phyloP scores from a whole-genome alignment of 2,888 invertebrate species.

The Drosophila mayaguana region DNA sequence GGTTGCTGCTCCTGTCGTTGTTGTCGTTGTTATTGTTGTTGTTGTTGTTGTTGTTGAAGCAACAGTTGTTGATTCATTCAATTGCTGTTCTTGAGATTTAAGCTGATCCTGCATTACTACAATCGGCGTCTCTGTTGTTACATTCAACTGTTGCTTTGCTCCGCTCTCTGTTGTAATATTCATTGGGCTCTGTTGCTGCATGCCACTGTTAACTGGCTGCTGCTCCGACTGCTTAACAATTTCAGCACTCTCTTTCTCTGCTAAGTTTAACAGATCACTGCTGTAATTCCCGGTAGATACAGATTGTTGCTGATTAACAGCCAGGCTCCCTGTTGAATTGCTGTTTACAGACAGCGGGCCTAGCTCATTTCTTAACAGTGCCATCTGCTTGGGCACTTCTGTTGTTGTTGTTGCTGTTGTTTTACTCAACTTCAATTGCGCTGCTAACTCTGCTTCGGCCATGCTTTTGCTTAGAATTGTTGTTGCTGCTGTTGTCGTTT shows the following conservation, averaged over 20 bases:
- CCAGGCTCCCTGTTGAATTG: neutral
- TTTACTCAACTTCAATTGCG: neutral
- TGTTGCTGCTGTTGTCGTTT: slow-evolving; percentile 7
- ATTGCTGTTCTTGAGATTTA: neutral
- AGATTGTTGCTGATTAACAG: slow-evolving; percentile 1
- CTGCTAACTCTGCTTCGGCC: slow-evolving; percentile 9
- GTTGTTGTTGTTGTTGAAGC: slow-evolving; percentile 15
- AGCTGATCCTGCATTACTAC: neutral
- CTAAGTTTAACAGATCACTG: neutral
- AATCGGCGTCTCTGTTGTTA: slow-evolving; percentile 2
- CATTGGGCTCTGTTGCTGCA: neutral
- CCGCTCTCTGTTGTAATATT: neutral
- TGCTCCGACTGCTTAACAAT: neutral
- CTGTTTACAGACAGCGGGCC: neutral
- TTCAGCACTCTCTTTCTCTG: neutral
- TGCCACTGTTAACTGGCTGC: neutral
- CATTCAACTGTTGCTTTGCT: neutral
- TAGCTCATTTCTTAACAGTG: neutral
- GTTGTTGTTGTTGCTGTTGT: slow-evolving; percentile 25
- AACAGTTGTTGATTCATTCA: neutral
- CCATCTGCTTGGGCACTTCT: slow-evolving; percentile 9
- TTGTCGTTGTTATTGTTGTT: slow-evolving; percentile 13
- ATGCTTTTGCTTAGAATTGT: neutral
- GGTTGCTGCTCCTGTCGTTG: slow-evolving; percentile 18
- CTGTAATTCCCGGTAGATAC: neutral